phyloP scores from a whole-genome alignment of 2,113 vertebrate species.

The Typhlomys cinereus region DNA sequence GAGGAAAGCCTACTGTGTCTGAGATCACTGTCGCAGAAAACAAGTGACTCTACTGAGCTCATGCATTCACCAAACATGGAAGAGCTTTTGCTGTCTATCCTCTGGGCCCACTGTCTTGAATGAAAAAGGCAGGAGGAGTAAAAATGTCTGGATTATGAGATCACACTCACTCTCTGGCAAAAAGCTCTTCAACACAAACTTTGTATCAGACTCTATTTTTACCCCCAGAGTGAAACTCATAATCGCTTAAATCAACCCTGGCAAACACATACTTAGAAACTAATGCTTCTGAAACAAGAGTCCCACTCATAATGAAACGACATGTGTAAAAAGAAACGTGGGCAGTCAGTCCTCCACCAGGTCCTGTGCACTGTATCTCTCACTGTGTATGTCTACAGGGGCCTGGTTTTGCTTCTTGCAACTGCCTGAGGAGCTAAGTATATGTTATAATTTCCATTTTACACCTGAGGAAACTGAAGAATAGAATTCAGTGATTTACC shows the following conservation, averaged over 20 bases:
- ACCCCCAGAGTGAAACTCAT: background rate
- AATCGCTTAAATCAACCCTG: background rate
- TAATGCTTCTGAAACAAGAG: background rate
- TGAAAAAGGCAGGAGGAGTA: background rate
- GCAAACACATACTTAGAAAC: background rate
- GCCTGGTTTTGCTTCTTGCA: background rate
- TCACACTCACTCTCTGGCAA: background rate
- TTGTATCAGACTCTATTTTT: background rate
- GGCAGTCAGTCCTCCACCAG: rapidly evolving
- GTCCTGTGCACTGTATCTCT: background rate
- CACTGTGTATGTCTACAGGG: background rate
- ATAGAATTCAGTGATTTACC: background rate
- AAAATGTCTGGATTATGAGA: background rate
- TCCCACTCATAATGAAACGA: background rate
- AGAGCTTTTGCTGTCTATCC: background rate
- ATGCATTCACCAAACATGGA: background rate
- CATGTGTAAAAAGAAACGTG: background rate
- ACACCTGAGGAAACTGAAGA: background rate
- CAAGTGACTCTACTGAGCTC: background rate
- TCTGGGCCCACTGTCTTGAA: background rate
- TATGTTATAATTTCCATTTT: background rate
- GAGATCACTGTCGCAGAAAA: background rate
- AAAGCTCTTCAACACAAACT: background rate
- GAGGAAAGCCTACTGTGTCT: background rate
- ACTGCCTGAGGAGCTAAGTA: background rate